These are phyloP conservation scores for Drosophila nigritarsus DNA, from an alignment of 2,888 invertebrate species.

Conservation along the genomic window DNA sequence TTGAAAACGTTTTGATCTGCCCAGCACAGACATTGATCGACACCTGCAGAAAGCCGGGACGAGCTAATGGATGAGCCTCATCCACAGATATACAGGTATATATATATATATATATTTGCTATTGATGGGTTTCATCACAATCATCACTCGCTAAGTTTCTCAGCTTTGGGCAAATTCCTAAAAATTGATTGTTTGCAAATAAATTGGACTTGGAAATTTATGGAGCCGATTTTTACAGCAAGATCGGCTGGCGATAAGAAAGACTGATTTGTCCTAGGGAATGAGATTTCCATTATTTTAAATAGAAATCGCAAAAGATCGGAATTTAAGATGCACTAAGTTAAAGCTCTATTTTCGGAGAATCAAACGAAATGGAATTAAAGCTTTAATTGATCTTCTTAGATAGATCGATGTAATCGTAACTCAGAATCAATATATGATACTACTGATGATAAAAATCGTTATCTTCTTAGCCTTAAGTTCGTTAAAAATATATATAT, in stretches of 20 bases:
- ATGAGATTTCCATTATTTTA: neutral
- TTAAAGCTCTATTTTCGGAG: neutral
- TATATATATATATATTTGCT: neutral
- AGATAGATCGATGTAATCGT: neutral
- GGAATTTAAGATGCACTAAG: neutral
- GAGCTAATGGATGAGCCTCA: conserved; percentile 10
- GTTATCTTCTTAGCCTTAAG: neutral
- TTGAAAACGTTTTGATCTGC: conserved; percentile 45
- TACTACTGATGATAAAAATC: neutral
- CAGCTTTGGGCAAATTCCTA: neutral
- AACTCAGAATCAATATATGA: neutral
- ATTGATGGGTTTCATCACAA: neutral
- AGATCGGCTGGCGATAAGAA: neutral
- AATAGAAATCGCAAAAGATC: neutral
- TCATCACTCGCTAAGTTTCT: neutral
- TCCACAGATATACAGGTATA: conserved; percentile 1
- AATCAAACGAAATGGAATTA: neutral
- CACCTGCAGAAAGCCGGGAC: conserved; percentile 27
- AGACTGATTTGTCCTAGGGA: neutral
- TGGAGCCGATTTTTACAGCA: neutral
- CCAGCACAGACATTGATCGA: conserved; percentile 17
- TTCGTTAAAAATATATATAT: neutral
- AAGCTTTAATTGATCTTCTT: neutral
- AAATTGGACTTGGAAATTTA: neutral
- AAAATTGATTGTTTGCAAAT: neutral